A percentile compares a stretch with the other conserved stretches of the same genome.
These are phyloP conservation scores for Drosophila setifemur DNA, from an alignment of 1,140 invertebrate species.

Conservation along the genomic window DNA sequence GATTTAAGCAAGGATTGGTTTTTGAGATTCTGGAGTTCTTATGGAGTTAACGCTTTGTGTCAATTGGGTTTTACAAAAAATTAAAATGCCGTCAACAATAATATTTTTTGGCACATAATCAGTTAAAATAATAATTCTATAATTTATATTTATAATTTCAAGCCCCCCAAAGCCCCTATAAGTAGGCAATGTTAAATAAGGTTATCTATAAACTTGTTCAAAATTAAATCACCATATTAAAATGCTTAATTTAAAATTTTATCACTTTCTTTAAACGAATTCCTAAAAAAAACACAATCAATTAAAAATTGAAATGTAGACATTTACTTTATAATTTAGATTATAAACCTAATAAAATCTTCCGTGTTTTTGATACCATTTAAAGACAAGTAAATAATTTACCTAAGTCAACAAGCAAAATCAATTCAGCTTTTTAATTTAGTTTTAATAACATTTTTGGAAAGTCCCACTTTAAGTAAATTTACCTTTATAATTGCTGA, in stretches of 20 bases:
- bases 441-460: not conserved
- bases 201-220: not conserved
- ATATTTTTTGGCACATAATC: too few species aligned
- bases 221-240: not conserved
- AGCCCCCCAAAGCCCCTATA: not conserved
- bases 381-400: too few species aligned
- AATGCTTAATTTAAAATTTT: not conserved
- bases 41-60: not conserved
- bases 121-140: too few species aligned
- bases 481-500: not conserved
- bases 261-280: too few species aligned
- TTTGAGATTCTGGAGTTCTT: not conserved
- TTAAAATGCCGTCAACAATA: not conserved
- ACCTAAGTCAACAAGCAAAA: too few species aligned
- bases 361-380: too few species aligned
- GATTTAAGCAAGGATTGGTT: slow-evolving; percentile 10
- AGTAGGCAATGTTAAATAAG: not conserved
- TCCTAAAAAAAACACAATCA: too few species aligned
- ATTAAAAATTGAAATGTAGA: too few species aligned
- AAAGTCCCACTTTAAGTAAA: not conserved
- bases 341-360: too few species aligned
- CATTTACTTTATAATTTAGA: too few species aligned
- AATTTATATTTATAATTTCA: not conserved
- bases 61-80: not conserved
- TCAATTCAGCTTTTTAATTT: too few species aligned